phyloP scores from a whole-genome alignment of 2,797 vertebrate species.

The Parauchenoglanis punctatus region DNA sequence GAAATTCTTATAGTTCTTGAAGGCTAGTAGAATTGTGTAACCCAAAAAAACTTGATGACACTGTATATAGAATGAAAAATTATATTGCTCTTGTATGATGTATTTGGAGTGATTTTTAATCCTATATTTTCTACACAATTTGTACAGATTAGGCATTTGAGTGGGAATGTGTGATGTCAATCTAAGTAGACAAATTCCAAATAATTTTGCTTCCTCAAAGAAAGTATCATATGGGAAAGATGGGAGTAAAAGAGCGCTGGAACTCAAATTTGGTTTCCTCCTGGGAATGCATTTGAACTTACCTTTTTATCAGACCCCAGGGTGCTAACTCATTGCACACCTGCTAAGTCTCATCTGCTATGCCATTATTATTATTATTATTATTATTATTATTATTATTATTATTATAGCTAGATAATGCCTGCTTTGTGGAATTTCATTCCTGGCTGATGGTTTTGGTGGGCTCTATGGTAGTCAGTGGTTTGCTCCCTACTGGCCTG shows the following conservation, averaged over 20 bases:
- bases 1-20: background rate
- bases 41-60: background rate
- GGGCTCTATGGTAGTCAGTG: background rate
- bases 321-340: background rate
- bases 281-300: background rate
- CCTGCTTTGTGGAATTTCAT: background rate
- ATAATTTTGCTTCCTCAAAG: background rate
- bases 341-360: too few species aligned
- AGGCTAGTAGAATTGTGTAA: background rate
- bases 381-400: too few species aligned
- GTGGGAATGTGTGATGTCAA: background rate
- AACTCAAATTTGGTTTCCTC: background rate
- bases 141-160: background rate
- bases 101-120: background rate
- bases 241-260: background rate
- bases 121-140: background rate
- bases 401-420: too few species aligned
- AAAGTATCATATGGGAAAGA: background rate
- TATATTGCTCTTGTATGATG: background rate
- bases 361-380: too few species aligned
- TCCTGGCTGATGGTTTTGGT: background rate
- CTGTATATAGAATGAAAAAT: background rate
- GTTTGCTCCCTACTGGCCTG: too few species aligned
- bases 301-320: background rate
- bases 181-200: conserved; percentile 2